Evolutionary conservation across 2,113 vertebrate species (phyloP).

Genomic region (Hyaena hyaena): DNA sequence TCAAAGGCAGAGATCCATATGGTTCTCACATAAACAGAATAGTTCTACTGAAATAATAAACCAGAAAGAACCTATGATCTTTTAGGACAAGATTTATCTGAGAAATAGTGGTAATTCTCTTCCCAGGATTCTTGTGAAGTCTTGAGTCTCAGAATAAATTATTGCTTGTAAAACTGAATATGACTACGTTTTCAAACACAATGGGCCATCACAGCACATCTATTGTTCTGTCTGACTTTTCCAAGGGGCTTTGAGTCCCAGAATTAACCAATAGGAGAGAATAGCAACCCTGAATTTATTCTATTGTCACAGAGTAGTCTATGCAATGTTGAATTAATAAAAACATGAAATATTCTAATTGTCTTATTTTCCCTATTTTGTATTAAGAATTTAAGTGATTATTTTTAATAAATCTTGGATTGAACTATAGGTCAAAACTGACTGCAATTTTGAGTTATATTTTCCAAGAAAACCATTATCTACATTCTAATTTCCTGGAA

Average conservation of each 20-base stretch:
- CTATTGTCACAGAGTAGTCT: not conserved
- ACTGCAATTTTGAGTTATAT: not conserved
- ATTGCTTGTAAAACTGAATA: not conserved
- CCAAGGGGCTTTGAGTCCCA: not conserved
- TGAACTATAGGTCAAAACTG: not conserved
- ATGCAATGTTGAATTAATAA: not conserved
- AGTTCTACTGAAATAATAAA: not conserved
- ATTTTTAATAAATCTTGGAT: not conserved
- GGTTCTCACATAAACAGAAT: not conserved
- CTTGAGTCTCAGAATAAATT: not conserved
- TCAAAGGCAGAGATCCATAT: not conserved
- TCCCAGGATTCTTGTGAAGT: not conserved
- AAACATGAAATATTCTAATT: not conserved
- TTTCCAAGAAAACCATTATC: not conserved
- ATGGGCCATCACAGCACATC: not conserved
- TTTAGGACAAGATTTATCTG: not conserved
- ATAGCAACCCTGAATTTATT: not conserved
- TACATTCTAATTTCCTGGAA: conserved; percentile 39
- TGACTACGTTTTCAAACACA: not conserved
- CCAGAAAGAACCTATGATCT: not conserved
- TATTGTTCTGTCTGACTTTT: not conserved
- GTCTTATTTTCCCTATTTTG: not conserved
- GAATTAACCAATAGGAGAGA: not conserved
- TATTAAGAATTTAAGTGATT: conserved; percentile 15
- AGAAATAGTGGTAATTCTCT: conserved; percentile 4